Conservation (phyloP, 2,888 invertebrate species). For the Serripes groenlandicus region DNA sequence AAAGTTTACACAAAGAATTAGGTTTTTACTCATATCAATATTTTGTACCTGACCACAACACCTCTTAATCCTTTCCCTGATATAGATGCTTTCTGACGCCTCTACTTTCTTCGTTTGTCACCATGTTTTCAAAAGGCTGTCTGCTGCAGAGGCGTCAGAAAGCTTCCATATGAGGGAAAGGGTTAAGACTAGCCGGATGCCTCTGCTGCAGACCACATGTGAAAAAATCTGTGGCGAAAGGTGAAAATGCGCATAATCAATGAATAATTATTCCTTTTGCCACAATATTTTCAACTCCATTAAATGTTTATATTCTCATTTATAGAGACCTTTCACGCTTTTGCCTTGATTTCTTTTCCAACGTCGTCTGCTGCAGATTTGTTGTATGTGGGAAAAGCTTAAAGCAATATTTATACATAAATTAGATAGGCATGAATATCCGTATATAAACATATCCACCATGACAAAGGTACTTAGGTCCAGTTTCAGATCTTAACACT, state of each 20-base stretch:
- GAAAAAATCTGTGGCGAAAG: neutral
- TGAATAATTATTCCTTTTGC: neutral
- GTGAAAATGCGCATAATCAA: neutral
- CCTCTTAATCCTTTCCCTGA: too few species aligned
- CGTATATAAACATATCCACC: neutral
- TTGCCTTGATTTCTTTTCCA: neutral
- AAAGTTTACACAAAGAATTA: too few species aligned
- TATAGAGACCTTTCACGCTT: neutral
- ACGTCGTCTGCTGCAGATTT: neutral
- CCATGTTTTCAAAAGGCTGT: too few species aligned
- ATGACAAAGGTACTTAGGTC: neutral
- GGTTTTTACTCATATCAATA: too few species aligned
- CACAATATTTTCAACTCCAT: neutral
- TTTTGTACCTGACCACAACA: too few species aligned
- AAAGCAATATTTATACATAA: conserved; percentile 4
- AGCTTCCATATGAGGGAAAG: too few species aligned
- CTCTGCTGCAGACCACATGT: too few species aligned
- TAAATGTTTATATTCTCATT: neutral
- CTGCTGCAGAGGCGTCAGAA: too few species aligned
- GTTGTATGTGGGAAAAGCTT: neutral
- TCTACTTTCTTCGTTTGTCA: too few species aligned
- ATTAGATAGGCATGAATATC: neutral
- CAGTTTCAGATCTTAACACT: neutral
- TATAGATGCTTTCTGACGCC: too few species aligned
- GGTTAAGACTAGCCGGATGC: too few species aligned